Base-by-base conservation (phyloP, 2,797 vertebrate genomes). In the Tragelaphus oryx region DNA sequence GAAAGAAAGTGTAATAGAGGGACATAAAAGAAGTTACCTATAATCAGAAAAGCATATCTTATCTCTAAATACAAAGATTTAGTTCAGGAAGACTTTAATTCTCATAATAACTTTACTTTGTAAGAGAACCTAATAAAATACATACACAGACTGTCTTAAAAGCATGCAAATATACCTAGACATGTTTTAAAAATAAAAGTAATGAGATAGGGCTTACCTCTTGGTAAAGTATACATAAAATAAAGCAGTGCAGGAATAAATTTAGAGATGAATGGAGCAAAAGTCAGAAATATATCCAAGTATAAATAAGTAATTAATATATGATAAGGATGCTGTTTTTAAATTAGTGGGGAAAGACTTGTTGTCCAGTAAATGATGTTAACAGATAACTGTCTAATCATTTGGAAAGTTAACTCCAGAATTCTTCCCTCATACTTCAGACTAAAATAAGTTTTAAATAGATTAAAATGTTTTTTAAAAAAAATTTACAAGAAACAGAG, bases 111-210 rank as follows among this genome's bases (percentile, higher is more conserved):
- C 57, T 68, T 83, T 87, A 52, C 18, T 92, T 91, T 91, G 6
- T 87, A 82, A 24, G 24, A 79, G 79, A 92, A 89, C 41, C 91
- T 92, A 62, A 80, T 81, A 65, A 93, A 92, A 80, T 4, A 55
- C 48, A 89, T 86, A 89, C 11, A 88, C 41, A 89, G 30, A 54
- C 75, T 96, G 22, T 76, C 50, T 94, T 93, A 78, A 85, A 84
- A 71, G 41, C 4, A 4, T 86, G 37, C 46, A 57, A 8, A 6
- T 94, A 54, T 80, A 85, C 17, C 24, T 92, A 41, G 50, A 81
- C 18, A 52, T 84, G 33, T 33, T 79, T 93, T 30, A 48, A 94
- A 78, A 89, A 50, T 79, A 44, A 48, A 89, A 87, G 33, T 93
- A 93, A 79, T 94, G 55, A 59, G 41, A 57, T 84, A 91, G n/a